phyloP scores from a whole-genome alignment of 2,797 vertebrate species.

The Xenopus petersii region DNA sequence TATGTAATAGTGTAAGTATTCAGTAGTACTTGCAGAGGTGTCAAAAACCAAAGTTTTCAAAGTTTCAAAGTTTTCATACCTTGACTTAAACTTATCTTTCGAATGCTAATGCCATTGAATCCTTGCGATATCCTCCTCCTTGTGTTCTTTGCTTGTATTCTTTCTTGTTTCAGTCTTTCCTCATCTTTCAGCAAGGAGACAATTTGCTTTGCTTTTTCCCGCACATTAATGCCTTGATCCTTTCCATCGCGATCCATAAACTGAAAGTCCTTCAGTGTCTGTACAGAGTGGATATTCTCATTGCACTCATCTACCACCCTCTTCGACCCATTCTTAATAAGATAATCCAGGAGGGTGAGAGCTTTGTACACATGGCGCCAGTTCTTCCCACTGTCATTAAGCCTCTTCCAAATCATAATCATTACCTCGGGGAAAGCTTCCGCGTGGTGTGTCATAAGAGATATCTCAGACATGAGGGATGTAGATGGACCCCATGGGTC shows the following conservation, averaged over 20 bases:
- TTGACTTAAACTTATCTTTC: slow-evolving; percentile 73
- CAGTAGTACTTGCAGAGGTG: too few species aligned
- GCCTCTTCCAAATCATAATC: slow-evolving; percentile 95
- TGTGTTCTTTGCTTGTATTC: slow-evolving; percentile 88
- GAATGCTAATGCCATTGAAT: slow-evolving; percentile 66
- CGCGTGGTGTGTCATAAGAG: slow-evolving; percentile 91
- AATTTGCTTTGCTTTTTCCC: slow-evolving; percentile 93
- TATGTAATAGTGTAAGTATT: too few species aligned
- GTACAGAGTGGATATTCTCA: slow-evolving; percentile 90
- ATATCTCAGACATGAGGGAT: slow-evolving; percentile 93
- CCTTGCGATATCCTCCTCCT: slow-evolving; percentile 89
- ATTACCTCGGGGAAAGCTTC: slow-evolving; percentile 93
- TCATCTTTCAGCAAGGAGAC: slow-evolving; percentile 88
- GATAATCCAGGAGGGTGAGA: slow-evolving; percentile 89
- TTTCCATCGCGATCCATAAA: slow-evolving; percentile 88
- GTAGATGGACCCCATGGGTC: slow-evolving; percentile 95
- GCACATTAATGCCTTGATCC: slow-evolving; percentile 92
- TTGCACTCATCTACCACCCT: slow-evolving; percentile 91
- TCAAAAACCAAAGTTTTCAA: too few species aligned
- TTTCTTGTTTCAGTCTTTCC: slow-evolving; percentile 85
- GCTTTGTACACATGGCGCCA: slow-evolving; percentile 98
- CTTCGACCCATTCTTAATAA: slow-evolving; percentile 92
- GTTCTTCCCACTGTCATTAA: slow-evolving; percentile 94
- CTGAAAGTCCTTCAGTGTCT: slow-evolving; percentile 93
- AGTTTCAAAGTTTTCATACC: slow-evolving; percentile 44